Evolutionary conservation across 1,140 invertebrate genomes (phyloP).

Genomic region (Anastatus disparis): DNA sequence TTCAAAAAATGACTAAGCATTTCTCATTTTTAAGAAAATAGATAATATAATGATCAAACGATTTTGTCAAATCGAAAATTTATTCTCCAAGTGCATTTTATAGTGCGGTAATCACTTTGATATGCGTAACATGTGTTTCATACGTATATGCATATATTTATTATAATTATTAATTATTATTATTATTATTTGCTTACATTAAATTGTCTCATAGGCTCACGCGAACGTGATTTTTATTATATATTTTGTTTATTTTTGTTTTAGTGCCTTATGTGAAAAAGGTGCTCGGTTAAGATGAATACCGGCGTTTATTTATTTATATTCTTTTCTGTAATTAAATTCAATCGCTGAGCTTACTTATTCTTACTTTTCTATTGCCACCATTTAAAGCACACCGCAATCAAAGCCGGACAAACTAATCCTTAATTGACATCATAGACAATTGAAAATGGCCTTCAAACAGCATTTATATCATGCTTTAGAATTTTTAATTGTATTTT

Average conservation of each 20-base stretch:
- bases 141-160: constrained; percentile 14
- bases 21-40: constrained; percentile 37
- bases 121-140: constrained; percentile 40
- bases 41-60: constrained; percentile 30
- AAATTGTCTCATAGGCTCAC: constrained; percentile 34
- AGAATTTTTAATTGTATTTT: too few species aligned
- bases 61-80: constrained; percentile 42
- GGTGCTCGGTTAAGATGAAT: constrained; percentile 18
- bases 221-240: constrained; percentile 25
- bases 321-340: constrained; percentile 52
- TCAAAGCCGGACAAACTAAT: constrained; percentile 37
- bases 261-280: constrained; percentile 30
- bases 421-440: constrained; percentile 39
- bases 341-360: constrained; percentile 39
- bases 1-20: constrained; percentile 23
- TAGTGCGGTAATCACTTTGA: constrained; percentile 38
- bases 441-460: constrained; percentile 38
- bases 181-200: constrained; percentile 5
- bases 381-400: constrained; percentile 14
- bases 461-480: not conserved
- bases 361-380: constrained; percentile 24
- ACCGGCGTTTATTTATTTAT: constrained; percentile 3
- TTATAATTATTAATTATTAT: not conserved
- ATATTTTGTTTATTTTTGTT: too few species aligned
- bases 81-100: constrained; percentile 40